These are phyloP conservation scores for Aleadryas rufinucha DNA, from an alignment of 2,113 vertebrate species.

Conservation along the genomic window DNA sequence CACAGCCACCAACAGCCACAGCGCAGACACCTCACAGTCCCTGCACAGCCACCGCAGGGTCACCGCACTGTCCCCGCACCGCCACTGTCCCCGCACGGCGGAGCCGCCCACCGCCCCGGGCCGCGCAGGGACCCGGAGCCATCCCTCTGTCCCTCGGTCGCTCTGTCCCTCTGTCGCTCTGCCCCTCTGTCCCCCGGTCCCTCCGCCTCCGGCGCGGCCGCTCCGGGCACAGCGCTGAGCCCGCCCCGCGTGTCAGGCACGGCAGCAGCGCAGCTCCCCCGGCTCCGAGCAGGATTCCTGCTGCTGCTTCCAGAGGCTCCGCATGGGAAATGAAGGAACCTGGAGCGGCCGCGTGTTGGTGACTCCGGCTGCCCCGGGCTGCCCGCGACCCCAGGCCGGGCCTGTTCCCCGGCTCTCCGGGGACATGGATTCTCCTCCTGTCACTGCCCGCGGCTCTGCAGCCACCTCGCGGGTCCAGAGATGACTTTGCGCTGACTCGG, in stretches of 20 bases:
- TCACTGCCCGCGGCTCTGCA: background rate
- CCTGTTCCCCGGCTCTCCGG: background rate
- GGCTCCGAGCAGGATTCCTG: background rate
- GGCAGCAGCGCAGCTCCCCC: background rate
- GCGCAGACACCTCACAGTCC: background rate
- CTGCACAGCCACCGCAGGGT: background rate
- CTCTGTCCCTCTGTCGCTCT: fast-evolving
- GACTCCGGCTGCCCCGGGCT: background rate
- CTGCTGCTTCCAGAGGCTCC: background rate
- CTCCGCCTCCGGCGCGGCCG: background rate
- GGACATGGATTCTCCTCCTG: constrained; percentile 14
- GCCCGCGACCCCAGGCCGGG: constrained; percentile 14
- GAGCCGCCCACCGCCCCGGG: background rate
- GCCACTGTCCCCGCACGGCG: background rate
- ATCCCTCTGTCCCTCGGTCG: fast-evolving
- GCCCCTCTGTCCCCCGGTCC: background rate
- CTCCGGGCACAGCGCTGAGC: background rate
- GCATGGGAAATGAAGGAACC: constrained; percentile 36
- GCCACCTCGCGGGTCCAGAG: constrained; percentile 16
- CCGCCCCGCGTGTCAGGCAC: background rate
- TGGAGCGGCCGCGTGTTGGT: constrained; percentile 28
- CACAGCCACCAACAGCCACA: background rate
- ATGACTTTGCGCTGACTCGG: constrained; percentile 60
- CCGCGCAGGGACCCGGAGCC: background rate
- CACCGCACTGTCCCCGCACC: background rate